phyloP scores from a whole-genome alignment of 2,888 invertebrate genomes.

The Gibbula magus region DNA sequence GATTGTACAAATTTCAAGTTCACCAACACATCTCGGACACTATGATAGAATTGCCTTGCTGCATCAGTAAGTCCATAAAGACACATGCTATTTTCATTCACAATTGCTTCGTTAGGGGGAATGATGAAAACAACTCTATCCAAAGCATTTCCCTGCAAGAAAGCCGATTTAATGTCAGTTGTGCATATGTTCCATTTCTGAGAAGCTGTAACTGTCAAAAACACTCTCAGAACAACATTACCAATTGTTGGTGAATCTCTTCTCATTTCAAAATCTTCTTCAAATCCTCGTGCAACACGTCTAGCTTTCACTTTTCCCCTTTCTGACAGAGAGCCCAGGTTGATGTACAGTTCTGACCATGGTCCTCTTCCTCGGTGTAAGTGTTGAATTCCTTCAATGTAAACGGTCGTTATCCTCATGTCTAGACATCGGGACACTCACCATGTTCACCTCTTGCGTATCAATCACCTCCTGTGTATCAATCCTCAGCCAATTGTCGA shows the following conservation, averaged over 20 bases:
- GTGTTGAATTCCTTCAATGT: slow-evolving; percentile 23
- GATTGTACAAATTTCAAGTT: no score
- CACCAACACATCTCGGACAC: slow-evolving; percentile 6
- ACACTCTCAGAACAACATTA: slow-evolving; percentile 2
- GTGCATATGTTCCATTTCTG: slow-evolving; percentile 30
- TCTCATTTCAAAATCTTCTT: slow-evolving; percentile 5
- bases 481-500: background rate
- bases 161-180: slow-evolving; percentile 34
- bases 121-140: slow-evolving; percentile 27
- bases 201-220: slow-evolving; percentile 23
- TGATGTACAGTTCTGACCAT: slow-evolving; percentile 11
- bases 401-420: background rate
- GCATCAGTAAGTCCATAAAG: slow-evolving; percentile 37
- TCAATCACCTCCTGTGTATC: no score
- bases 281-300: slow-evolving; percentile 5
- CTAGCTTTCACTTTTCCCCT: slow-evolving; percentile 5
- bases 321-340: slow-evolving; percentile 8
- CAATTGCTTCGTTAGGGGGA: slow-evolving; percentile 29
- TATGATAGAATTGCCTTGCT: slow-evolving; percentile 32
- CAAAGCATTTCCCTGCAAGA: slow-evolving; percentile 31
- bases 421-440: background rate
- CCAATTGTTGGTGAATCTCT: slow-evolving; percentile 17
- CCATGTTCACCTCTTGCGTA: background rate
- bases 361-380: background rate
- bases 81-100: slow-evolving; percentile 17